A percentile compares a stretch with the other conserved stretches of the same genome.
Evolutionary conservation across 2,888 invertebrate species (phyloP).

Genomic region (Petrolisthes cinctipes): DNA sequence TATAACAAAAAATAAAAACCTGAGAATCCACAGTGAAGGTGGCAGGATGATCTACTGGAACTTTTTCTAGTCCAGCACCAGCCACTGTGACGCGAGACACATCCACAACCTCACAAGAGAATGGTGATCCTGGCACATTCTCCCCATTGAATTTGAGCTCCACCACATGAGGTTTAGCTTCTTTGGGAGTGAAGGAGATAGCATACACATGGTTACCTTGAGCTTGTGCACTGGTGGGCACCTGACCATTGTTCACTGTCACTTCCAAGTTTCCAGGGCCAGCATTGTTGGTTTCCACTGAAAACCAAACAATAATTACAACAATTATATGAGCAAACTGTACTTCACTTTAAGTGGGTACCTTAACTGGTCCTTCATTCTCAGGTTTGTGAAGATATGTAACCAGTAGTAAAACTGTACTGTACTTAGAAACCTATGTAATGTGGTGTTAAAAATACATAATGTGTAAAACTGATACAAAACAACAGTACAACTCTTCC

Average conservation of each 20-base stretch:
- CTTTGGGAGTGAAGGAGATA: conserved; percentile 95
- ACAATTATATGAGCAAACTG: neutral
- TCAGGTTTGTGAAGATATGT: neutral
- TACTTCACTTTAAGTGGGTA: neutral
- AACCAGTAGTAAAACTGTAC: neutral
- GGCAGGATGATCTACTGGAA: conserved; percentile 86
- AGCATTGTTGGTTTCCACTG: conserved; percentile 97
- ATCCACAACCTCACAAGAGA: conserved; percentile 83
- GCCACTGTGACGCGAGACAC: conserved; percentile 87
- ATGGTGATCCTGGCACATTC: conserved; percentile 91
- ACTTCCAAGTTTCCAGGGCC: conserved; percentile 99
- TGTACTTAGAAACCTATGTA: neutral
- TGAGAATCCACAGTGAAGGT: conserved; percentile 90
- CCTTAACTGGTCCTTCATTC: neutral
- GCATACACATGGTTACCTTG: conserved; percentile 96
- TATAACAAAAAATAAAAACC: conserved; percentile 68
- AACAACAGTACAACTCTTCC: neutral
- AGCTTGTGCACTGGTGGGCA: conserved; percentile 95
- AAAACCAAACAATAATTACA: neutral
- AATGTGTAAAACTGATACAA: neutral
- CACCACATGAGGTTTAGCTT: conserved; percentile 90
- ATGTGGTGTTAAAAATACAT: no score
- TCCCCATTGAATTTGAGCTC: conserved; percentile 96
- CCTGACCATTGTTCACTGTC: conserved; percentile 96
- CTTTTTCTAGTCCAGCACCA: conserved; percentile 86